Percentiles rank a stretch among this genome's conserved stretches.
phyloP scores from a whole-genome alignment of 1,140 invertebrate species.

The Brachionus manjavacas region DNA sequence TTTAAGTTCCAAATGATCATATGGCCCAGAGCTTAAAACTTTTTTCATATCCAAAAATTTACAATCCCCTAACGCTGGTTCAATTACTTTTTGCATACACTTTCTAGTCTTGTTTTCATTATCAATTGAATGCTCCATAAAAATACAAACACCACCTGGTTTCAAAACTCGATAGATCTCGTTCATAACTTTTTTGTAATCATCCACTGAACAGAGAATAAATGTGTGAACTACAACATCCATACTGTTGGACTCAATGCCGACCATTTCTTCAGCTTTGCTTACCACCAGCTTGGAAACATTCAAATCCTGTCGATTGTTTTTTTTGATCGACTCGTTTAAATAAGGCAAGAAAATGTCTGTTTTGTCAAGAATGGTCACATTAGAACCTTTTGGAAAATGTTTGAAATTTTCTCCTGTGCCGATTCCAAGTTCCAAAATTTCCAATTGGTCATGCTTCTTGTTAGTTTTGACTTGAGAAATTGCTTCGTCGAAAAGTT shows the following conservation, averaged over 20 bases:
- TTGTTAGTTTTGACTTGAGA: not conserved
- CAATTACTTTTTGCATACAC: not conserved
- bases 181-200: not conserved
- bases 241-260: not conserved
- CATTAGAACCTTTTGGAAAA: not conserved
- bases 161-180: slow-evolving; percentile 11
- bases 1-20: not conserved
- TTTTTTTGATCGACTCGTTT: slow-evolving; percentile 17
- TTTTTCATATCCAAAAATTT: slow-evolving; percentile 39
- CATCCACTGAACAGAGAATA: slow-evolving; percentile 3
- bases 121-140: slow-evolving; percentile 37
- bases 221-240: slow-evolving; percentile 24
- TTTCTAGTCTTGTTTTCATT: not conserved
- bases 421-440: slow-evolving; percentile 38
- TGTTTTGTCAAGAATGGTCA: slow-evolving; percentile 5
- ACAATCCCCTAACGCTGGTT: not conserved
- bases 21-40: not conserved
- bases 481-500: not conserved
- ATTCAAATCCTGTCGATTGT: not conserved
- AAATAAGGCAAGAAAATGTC: slow-evolving; percentile 7
- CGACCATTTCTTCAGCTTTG: not conserved
- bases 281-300: not conserved
- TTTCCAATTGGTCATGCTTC: not conserved
- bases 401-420: slow-evolving; percentile 35
- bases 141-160: slow-evolving; percentile 27